phyloP scores from a whole-genome alignment of 2,113 vertebrate genomes.

The Uropsilus gracilis region DNA sequence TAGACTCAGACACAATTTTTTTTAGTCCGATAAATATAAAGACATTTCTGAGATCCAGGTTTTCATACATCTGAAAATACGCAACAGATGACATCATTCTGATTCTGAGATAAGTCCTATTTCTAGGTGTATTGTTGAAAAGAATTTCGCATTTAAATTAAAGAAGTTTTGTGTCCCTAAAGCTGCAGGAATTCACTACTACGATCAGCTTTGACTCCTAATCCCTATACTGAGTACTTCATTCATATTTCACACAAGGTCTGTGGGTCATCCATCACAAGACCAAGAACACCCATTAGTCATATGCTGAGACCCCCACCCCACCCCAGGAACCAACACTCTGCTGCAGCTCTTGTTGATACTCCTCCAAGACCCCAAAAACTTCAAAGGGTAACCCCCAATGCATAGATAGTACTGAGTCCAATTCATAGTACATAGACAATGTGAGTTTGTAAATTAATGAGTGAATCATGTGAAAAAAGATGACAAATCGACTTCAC shows the following conservation, averaged over 20 bases:
- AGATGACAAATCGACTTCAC: not conserved
- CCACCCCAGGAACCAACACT: rapidly evolving
- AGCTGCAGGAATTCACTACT: not conserved
- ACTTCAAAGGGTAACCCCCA: rapidly evolving
- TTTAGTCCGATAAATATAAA: not conserved
- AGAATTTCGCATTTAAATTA: not conserved
- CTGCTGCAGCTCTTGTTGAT: not conserved
- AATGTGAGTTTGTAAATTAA: not conserved
- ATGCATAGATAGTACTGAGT: too few species aligned
- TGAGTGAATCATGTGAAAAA: not conserved
- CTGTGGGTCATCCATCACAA: rapidly evolving
- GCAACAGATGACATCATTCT: not conserved
- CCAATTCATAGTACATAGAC: not conserved
- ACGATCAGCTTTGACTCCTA: too few species aligned
- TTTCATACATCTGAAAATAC: not conserved
- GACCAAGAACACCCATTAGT: rapidly evolving
- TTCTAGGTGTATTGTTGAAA: not conserved
- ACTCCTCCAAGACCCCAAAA: rapidly evolving
- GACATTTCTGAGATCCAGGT: not conserved
- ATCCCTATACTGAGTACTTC: not conserved
- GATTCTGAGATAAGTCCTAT: not conserved
- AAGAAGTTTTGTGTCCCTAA: not conserved
- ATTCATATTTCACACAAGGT: rapidly evolving
- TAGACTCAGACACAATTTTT: not conserved
- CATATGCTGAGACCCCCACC: too few species aligned